A percentile compares a stretch with the other conserved stretches of the same genome.
Evolutionary conservation across 2,113 vertebrate species (phyloP).

Genomic region (Antennarius striatus): DNA sequence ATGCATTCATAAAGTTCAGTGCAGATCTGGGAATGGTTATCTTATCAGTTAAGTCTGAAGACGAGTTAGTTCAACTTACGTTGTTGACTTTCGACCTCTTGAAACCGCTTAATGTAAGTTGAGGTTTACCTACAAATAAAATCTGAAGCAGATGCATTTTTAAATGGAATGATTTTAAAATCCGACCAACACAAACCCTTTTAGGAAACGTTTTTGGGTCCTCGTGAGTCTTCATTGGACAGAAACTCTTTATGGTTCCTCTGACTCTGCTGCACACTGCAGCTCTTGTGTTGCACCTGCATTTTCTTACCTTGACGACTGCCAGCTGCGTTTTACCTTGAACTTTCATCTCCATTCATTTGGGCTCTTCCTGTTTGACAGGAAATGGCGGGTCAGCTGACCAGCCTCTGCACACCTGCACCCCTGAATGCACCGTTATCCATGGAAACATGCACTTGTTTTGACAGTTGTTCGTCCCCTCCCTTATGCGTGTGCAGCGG

Average conservation of each 20-base stretch:
- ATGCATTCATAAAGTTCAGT: no score
- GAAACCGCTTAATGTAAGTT: no score
- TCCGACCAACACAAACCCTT: no score
- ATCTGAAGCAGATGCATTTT: no score
- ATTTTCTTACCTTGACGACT: conserved; percentile 58
- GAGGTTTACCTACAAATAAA: no score
- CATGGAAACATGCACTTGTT: conserved; percentile 61
- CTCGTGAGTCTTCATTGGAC: no score
- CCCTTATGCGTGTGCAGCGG: conserved; percentile 11
- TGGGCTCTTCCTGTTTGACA: conserved; percentile 69
- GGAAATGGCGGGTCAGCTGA: conserved; percentile 71
- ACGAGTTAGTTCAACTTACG: no score
- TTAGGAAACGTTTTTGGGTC: no score
- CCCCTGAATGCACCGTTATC: conserved; percentile 55
- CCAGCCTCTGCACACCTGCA: conserved; percentile 66
- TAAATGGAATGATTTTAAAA: no score
- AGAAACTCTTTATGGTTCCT: conserved; percentile 14
- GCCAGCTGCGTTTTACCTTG: conserved; percentile 61
- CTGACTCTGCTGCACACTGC: conserved; percentile 45
- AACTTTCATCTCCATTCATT: conserved; percentile 62
- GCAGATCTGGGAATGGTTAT: no score
- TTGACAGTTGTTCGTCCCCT: conserved; percentile 50
- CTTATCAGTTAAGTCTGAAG: no score
- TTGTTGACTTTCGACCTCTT: no score
- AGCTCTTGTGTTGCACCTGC: conserved; percentile 60